Conservation (phyloP, 2,888 invertebrate species). For the Gibbula magus region DNA sequence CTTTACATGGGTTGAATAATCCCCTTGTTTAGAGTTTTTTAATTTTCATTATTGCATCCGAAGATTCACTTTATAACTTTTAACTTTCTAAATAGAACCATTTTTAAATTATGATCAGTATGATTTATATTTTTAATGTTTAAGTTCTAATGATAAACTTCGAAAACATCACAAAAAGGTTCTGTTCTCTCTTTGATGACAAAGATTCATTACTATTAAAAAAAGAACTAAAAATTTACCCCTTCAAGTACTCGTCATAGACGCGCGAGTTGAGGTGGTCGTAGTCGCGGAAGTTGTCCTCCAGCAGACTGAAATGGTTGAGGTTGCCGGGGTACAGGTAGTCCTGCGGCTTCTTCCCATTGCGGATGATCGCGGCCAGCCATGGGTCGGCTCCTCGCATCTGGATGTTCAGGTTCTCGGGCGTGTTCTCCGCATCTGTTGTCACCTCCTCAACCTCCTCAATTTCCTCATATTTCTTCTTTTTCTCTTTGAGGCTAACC, state of each 20-base stretch:
- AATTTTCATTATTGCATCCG: too few species aligned
- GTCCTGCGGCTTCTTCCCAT: not conserved
- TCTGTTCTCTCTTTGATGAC: too few species aligned
- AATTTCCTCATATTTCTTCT: not conserved
- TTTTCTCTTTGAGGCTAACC: not conserved
- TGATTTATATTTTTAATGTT: too few species aligned
- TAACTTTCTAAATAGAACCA: too few species aligned
- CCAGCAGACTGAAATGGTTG: not conserved
- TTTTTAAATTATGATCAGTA: too few species aligned
- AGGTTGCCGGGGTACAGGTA: not conserved
- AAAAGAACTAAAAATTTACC: not conserved
- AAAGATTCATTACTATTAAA: too few species aligned
- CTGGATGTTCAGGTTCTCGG: not conserved
- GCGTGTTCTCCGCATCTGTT: not conserved
- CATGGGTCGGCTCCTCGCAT: not conserved
- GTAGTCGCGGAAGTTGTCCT: not conserved
- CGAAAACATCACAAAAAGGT: too few species aligned
- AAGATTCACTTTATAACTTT: too few species aligned
- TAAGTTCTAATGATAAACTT: too few species aligned
- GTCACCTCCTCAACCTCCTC: not conserved
- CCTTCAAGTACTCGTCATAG: not conserved
- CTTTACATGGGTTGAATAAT: too few species aligned
- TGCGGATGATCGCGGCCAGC: not conserved
- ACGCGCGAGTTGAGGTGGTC: not conserved
- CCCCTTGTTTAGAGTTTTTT: too few species aligned